Percentiles rank a stretch among this genome's conserved stretches.
phyloP scores from a whole-genome alignment of 2,797 vertebrate species.

The Danio aesculapii region DNA sequence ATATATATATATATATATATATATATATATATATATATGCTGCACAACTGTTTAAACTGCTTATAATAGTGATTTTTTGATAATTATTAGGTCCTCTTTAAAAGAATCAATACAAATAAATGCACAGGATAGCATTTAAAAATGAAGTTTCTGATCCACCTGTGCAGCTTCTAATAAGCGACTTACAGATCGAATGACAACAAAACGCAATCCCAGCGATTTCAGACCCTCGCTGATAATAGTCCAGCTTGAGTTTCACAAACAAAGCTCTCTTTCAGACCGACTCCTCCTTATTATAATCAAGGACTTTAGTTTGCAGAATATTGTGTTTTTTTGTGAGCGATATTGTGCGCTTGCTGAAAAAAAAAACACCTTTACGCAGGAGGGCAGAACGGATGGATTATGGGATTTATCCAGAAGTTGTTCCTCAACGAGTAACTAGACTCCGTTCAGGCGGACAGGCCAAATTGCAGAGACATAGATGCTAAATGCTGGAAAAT shows the following conservation, averaged over 20 bases:
- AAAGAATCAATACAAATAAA: neutral
- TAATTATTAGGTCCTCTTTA: too few species aligned
- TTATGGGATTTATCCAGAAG: conserved; percentile 64
- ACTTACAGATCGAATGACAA: conserved; percentile 56
- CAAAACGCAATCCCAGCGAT: conserved; percentile 38
- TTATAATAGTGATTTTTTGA: too few species aligned
- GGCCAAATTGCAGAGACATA: conserved; percentile 58
- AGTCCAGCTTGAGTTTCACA: conserved; percentile 48
- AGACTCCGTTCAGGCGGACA: conserved; percentile 52
- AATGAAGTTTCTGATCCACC: conserved; percentile 58
- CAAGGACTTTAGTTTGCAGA: conserved; percentile 33
- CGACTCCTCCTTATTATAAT: conserved; percentile 60
- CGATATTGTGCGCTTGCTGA: conserved; percentile 2
- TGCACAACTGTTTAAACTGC: too few species aligned
- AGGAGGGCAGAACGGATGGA: conserved; percentile 62
- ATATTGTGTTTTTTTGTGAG: neutral
- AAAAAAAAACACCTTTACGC: conserved; percentile 54
- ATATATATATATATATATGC: too few species aligned
- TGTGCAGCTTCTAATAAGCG: conserved; percentile 53
- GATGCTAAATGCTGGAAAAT: conserved; percentile 66
- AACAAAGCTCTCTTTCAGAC: conserved; percentile 55
- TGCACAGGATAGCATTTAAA: neutral
- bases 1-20: too few species aligned
- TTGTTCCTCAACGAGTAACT: conserved; percentile 63
- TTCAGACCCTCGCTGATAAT: conserved; percentile 57